A percentile compares a stretch with the other conserved stretches of the same genome.
phyloP scores from a whole-genome alignment of 2,888 invertebrate species.

The Hartigia nigra region DNA sequence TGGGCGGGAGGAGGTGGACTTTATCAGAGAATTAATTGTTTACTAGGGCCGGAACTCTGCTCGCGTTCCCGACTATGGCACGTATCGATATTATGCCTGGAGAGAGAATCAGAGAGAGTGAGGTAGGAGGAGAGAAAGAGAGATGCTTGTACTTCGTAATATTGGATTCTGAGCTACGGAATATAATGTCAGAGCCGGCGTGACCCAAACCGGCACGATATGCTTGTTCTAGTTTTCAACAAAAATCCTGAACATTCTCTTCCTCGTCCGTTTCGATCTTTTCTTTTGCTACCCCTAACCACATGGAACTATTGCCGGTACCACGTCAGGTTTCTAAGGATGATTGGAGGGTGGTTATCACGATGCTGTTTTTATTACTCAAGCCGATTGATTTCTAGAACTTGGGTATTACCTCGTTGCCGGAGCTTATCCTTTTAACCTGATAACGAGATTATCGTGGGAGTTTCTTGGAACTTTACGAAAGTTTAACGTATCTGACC shows the following conservation, averaged over 20 bases:
- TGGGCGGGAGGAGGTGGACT: not conserved
- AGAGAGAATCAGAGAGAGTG: not conserved
- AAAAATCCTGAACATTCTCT: not conserved
- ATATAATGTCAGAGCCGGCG: slow-evolving; percentile 1
- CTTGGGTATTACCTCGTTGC: not conserved
- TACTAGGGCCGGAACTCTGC: not conserved
- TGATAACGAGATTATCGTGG: not conserved
- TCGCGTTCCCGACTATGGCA: not conserved
- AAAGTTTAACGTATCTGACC: not conserved
- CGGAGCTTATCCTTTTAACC: not conserved
- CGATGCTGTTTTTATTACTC: not conserved
- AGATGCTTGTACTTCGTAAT: slow-evolving; percentile 1
- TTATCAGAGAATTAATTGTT: not conserved
- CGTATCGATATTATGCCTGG: not conserved
- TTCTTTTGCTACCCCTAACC: not conserved
- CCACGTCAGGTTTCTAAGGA: not conserved
- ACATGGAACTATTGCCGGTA: not conserved
- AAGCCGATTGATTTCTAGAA: not conserved
- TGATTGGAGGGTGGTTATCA: not conserved
- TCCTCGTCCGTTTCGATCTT: not conserved
- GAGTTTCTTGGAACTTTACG: not conserved
- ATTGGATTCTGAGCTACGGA: slow-evolving; percentile 5
- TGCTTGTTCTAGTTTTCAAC: not conserved
- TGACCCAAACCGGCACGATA: slow-evolving; percentile 4
- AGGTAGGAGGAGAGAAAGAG: not conserved